These are phyloP conservation scores for Stigmatopora nigra DNA, from an alignment of 2,113 vertebrate species.

Conservation along the genomic window DNA sequence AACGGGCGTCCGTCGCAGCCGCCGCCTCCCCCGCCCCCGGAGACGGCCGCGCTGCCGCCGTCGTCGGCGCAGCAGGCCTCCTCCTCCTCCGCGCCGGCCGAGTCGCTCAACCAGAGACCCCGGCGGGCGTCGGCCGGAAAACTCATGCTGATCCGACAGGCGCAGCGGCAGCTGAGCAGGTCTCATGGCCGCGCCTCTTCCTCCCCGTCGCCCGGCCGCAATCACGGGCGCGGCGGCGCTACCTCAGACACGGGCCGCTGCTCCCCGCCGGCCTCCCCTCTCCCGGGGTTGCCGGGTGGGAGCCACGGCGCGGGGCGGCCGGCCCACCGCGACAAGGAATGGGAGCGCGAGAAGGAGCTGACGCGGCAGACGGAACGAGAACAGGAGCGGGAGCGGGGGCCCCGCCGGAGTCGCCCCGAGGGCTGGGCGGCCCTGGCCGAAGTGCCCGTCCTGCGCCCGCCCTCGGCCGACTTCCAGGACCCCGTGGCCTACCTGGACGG, in stretches of 20 bases:
- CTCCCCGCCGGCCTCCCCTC: constrained; percentile 36
- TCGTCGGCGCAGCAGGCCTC: constrained; percentile 45
- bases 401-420: constrained; percentile 73
- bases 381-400: constrained; percentile 75
- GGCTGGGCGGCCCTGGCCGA: constrained; percentile 82
- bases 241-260: constrained; percentile 86
- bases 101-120: constrained; percentile 78
- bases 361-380: constrained; percentile 69
- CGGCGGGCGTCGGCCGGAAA: constrained; percentile 82
- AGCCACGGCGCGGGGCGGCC: constrained; percentile 58
- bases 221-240: constrained; percentile 70
- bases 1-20: constrained; percentile 79
- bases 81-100: constrained; percentile 71
- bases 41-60: constrained; percentile 38
- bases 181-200: constrained; percentile 72
- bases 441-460: constrained; percentile 83
- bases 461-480: constrained; percentile 91
- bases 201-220: constrained; percentile 51
- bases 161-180: constrained; percentile 87
- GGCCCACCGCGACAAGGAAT: constrained; percentile 51
- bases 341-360: constrained; percentile 62
- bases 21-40: constrained; percentile 34
- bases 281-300: constrained; percentile 71
- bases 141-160: constrained; percentile 84
- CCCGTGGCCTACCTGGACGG: constrained; percentile 92